A percentile compares a stretch with the other conserved stretches of the same genome.
Evolutionary conservation across 2,888 invertebrate species (phyloP).

Genomic region (Limnephilus auricula): DNA sequence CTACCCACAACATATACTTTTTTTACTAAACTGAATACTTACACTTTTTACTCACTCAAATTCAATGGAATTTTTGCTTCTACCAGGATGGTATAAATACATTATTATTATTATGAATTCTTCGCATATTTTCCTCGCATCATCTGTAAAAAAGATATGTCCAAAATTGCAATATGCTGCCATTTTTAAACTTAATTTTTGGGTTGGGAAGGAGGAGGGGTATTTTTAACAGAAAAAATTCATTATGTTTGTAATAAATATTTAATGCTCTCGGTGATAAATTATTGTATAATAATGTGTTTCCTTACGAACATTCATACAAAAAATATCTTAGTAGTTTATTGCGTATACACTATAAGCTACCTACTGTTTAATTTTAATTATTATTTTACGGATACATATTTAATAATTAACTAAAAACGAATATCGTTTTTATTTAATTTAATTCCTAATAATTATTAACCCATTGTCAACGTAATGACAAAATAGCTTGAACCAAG

Average conservation of each 20-base stretch:
- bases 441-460: constrained; percentile 34
- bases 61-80: not conserved
- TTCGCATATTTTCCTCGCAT: not conserved
- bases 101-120: not conserved
- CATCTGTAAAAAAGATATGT: not conserved
- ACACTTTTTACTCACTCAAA: not conserved
- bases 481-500: constrained; percentile 45
- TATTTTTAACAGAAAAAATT: constrained; percentile 20
- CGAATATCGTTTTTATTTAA: constrained; percentile 60
- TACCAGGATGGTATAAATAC: not conserved
- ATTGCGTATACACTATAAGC: constrained; percentile 60
- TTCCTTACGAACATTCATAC: constrained; percentile 61
- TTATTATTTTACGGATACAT: constrained; percentile 46
- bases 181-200: not conserved
- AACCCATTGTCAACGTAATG: constrained; percentile 47
- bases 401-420: constrained; percentile 51
- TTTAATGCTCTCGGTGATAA: constrained; percentile 61
- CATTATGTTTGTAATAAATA: constrained; percentile 59
- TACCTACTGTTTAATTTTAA: constrained; percentile 49
- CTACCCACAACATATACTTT: not conserved
- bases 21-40: not conserved
- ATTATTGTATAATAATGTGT: constrained; percentile 58
- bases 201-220: not conserved
- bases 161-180: not conserved
- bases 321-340: constrained; percentile 64